Evolutionary conservation across 2,888 invertebrate genomes (phyloP).

Genomic region (Rugalucina vietnamica): DNA sequence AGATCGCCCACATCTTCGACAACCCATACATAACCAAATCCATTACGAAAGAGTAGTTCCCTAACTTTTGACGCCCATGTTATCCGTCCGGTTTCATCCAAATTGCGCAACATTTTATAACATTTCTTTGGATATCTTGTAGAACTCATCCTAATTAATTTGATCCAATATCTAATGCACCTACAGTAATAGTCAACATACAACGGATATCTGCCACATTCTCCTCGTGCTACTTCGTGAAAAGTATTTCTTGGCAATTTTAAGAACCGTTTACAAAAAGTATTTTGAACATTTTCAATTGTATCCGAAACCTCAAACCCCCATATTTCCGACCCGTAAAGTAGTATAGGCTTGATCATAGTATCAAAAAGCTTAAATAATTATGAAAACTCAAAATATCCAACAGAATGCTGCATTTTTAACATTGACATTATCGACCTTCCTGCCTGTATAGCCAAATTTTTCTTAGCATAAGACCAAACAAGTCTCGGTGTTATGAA

Average conservation of each 20-base stretch:
- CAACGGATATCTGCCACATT: not conserved
- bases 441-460: not conserved
- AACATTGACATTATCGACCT: not conserved
- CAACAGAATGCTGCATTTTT: not conserved
- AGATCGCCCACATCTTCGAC: not conserved
- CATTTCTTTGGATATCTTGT: not conserved
- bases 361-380: not conserved
- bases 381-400: not conserved
- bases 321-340: not conserved
- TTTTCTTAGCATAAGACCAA: not conserved
- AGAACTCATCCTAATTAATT: not conserved
- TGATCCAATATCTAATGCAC: not conserved
- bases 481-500: not conserved
- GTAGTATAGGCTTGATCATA: not conserved
- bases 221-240: not conserved
- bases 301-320: not conserved
- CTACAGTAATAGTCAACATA: not conserved
- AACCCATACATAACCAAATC: not conserved
- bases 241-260: not conserved
- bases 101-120: not conserved
- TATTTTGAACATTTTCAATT: constrained; percentile 1
- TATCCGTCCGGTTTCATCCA: not conserved
- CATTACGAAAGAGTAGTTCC: not conserved
- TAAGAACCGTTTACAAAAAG: not conserved
- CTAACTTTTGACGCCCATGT: not conserved